Conservation (phyloP, 2,888 invertebrate genomes). For the Hirtodrosophila duncani region DNA sequence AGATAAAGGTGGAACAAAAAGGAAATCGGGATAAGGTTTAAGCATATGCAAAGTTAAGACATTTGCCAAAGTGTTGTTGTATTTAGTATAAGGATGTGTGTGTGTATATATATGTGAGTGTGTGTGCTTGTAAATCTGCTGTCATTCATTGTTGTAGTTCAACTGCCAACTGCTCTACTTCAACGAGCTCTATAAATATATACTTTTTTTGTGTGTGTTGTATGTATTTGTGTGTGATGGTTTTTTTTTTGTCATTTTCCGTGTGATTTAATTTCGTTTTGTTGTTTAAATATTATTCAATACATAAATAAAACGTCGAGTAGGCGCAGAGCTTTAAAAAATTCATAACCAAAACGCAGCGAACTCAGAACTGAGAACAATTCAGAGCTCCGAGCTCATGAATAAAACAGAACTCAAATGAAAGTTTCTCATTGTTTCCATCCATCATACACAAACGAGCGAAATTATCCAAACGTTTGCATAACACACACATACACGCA, state of each 20-base stretch:
- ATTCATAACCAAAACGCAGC: slow-evolving; percentile 44
- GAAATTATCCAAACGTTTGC: slow-evolving; percentile 62
- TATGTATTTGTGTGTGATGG: slow-evolving; percentile 13
- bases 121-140: slow-evolving; percentile 11
- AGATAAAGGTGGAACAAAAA: slow-evolving; percentile 47
- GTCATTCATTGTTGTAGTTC: too few relatives aligned
- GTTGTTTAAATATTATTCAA: slow-evolving; percentile 32
- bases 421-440: slow-evolving; percentile 44
- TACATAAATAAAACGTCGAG: slow-evolving; percentile 19
- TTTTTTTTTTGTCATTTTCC: slow-evolving; percentile 15
- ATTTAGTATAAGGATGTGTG: slow-evolving; percentile 7
- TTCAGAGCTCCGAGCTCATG: slow-evolving; percentile 32
- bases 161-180: too few relatives aligned
- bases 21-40: slow-evolving; percentile 35
- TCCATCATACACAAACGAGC: slow-evolving; percentile 45
- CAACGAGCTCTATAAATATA: too few relatives aligned
- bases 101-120: slow-evolving; percentile 21
- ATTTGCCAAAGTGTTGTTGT: slow-evolving; percentile 52
- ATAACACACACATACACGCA: slow-evolving; percentile 43
- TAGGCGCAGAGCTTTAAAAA: slow-evolving; percentile 33
- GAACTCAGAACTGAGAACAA: slow-evolving; percentile 4
- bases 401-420: slow-evolving; percentile 55
- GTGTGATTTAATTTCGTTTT: slow-evolving; percentile 13
- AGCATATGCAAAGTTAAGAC: slow-evolving; percentile 43
- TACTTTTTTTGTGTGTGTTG: slow-evolving; percentile 21